Evolutionary conservation across 2,888 invertebrate genomes (phyloP), one percentile per base, ranked within the genome.

Genomic region (Liopterus haemorrhoidalis): DNA sequence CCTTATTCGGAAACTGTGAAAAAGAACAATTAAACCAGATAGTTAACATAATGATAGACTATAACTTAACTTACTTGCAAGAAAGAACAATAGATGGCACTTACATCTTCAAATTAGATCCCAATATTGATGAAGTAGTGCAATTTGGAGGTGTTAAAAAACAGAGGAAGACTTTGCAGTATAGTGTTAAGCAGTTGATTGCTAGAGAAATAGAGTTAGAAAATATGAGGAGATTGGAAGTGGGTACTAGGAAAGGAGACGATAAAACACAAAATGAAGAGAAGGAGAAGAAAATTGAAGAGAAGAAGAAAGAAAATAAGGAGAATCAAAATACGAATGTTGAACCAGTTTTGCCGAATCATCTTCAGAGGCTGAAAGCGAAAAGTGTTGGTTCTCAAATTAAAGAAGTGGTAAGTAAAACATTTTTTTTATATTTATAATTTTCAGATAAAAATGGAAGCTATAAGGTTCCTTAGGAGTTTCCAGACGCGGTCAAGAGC

Each of bases 21-120:
- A 82, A 81, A 38, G 72, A 72, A 9, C 79, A 82, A 28, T 63
- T 96, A 20, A 63, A 71, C 0, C 70, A 79, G 18, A 79, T 91
- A 19, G 84, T 94, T 8, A 75, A 81, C 52, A 75, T 86, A 0
- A 88, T 96, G 91, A 80, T 92, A 36, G 86, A 90, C 62, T 88
- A 91, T 67, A 93, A 91, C 48, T 70, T 96, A 50, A 81, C 80
- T 41, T 93, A 89, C 66, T 71, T 79, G 1, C 95, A 95, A 66
- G 83, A 87, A 48, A 79, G 85, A 41, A 74, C 74, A 4, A 66
- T 70, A 0, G 91, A 93, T 51, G 93, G 92, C 2, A 77, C 76
- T 19, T 92, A 89, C 66, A 73, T 76, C 15, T 85, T 74, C 60
- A 62, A 61, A 43, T 54, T 67, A 61, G 90, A 92, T 58, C 94